These are phyloP conservation scores for Palloptera scutellata DNA, from an alignment of 2,888 invertebrate species.

Conservation along the genomic window DNA sequence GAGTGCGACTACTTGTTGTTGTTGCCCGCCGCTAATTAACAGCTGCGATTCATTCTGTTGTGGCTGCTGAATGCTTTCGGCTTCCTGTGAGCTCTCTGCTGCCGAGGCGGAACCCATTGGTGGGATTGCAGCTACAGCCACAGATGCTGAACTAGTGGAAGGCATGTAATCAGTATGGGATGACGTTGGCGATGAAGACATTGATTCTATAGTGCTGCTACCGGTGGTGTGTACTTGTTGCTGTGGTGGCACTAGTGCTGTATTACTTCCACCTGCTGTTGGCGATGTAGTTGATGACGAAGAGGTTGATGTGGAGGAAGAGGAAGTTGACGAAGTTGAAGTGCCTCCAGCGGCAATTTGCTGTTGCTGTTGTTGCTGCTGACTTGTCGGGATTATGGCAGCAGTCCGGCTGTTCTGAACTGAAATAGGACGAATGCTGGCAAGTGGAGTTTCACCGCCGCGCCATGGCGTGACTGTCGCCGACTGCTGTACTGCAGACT, in stretches of 20 bases:
- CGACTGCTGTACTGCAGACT: constrained; percentile 62
- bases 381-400: constrained; percentile 78
- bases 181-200: constrained; percentile 76
- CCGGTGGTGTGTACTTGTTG: constrained; percentile 70
- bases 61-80: constrained; percentile 61
- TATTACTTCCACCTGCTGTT: constrained; percentile 59
- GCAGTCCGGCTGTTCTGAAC: constrained; percentile 75
- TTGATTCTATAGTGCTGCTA: constrained; percentile 63
- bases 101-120: constrained; percentile 65
- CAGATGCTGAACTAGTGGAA: constrained; percentile 76
- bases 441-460: constrained; percentile 84
- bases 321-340: constrained; percentile 53
- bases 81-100: constrained; percentile 65
- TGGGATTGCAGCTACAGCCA: constrained; percentile 74
- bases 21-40: constrained; percentile 62
- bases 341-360: constrained; percentile 47
- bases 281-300: constrained; percentile 49
- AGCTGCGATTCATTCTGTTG: constrained; percentile 59
- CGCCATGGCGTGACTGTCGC: constrained; percentile 73
- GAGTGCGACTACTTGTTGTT: constrained; percentile 74
- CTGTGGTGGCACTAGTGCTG: constrained; percentile 70
- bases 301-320: constrained; percentile 59
- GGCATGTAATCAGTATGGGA: constrained; percentile 86
- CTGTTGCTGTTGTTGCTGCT: constrained; percentile 62
- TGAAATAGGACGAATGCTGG: constrained; percentile 92